Evolutionary conservation across 1,140 invertebrate genomes (phyloP).

Genomic region (Papilio glaucus): DNA sequence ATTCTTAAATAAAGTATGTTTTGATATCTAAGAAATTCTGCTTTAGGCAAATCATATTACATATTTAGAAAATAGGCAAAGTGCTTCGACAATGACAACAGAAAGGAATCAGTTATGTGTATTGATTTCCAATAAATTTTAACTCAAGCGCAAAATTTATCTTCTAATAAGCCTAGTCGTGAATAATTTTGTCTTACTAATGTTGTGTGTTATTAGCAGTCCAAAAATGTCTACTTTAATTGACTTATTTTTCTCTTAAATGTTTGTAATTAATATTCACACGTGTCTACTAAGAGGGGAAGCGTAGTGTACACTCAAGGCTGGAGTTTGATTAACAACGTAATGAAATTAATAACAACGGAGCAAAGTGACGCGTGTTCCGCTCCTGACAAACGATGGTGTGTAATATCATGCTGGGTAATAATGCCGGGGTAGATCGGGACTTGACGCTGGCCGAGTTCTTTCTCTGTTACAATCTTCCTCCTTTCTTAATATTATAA

Average conservation of each 20-base stretch:
- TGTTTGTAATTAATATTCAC: too few relatives aligned
- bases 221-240: neutral
- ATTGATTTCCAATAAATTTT: too few relatives aligned
- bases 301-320: slow-evolving; percentile 47
- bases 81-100: too few relatives aligned
- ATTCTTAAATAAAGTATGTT: neutral
- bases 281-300: neutral
- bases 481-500: too few relatives aligned
- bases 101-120: too few relatives aligned
- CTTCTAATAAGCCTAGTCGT: too few relatives aligned
- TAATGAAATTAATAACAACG: slow-evolving; percentile 81
- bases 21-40: neutral
- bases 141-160: too few relatives aligned
- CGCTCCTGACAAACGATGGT: slow-evolving; percentile 75
- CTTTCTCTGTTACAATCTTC: slow-evolving; percentile 1
- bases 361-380: slow-evolving; percentile 60
- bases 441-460: neutral
- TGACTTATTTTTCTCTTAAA: too few relatives aligned
- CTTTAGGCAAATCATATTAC: neutral
- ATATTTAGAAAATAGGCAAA: too few relatives aligned
- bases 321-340: slow-evolving; percentile 74
- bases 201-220: too few relatives aligned
- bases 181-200: too few relatives aligned
- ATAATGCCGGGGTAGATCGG: slow-evolving; percentile 49
- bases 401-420: slow-evolving; percentile 79